Evolutionary conservation across 2,888 invertebrate genomes (phyloP).

Genomic region (Eupelmus urozonus): DNA sequence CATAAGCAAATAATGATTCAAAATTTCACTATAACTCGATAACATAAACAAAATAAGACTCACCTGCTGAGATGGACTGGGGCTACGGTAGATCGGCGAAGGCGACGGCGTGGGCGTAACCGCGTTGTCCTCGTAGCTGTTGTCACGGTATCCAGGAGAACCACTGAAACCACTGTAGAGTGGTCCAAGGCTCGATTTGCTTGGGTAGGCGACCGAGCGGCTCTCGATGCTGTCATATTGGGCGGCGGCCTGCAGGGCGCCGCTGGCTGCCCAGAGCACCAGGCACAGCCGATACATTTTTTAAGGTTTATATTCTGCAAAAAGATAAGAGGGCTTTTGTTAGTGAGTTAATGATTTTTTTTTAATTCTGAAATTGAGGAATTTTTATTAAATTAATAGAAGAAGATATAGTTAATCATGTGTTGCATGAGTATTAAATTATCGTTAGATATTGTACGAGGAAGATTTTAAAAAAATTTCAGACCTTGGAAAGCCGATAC

Average conservation of each 20-base stretch:
- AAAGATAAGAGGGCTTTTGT: too few species aligned
- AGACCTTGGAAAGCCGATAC: too few species aligned
- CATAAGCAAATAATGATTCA: too few species aligned
- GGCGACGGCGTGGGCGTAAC: constrained; percentile 75
- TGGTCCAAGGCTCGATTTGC: constrained; percentile 72
- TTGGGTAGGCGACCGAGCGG: constrained; percentile 69
- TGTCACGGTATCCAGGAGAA: constrained; percentile 73
- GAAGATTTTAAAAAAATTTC: too few species aligned
- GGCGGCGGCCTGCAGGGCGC: constrained; percentile 69
- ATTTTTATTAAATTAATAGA: too few species aligned
- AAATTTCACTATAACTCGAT: too few species aligned
- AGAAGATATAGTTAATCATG: too few species aligned
- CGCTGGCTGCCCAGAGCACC: constrained; percentile 69
- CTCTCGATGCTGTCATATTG: constrained; percentile 69
- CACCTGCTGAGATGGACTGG: constrained; percentile 64
- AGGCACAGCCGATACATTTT: constrained; percentile 73
- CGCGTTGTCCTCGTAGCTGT: constrained; percentile 75
- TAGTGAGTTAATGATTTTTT: too few species aligned
- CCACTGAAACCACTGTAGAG: constrained; percentile 69
- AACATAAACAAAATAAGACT: constrained; percentile 42
- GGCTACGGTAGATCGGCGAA: constrained; percentile 70
- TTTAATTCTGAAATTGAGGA: too few species aligned
- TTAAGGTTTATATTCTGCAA: background rate
- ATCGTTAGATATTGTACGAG: too few species aligned
- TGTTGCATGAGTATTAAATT: too few species aligned